These are phyloP conservation scores for Cherax quadricarinatus DNA, from an alignment of 1,140 invertebrate genomes.

Conservation along the genomic window DNA sequence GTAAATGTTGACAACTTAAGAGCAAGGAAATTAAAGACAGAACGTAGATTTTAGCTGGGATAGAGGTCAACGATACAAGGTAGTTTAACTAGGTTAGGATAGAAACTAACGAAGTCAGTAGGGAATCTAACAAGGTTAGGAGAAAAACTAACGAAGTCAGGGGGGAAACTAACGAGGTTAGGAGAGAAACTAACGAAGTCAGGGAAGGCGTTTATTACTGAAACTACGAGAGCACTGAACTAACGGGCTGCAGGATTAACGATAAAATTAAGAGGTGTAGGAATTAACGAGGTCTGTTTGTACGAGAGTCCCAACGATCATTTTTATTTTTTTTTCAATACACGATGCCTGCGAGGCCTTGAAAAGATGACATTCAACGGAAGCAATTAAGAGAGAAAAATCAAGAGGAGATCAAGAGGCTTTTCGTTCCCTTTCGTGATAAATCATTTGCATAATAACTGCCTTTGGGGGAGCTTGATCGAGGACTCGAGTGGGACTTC, in stretches of 20 bases:
- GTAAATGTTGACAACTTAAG: too few relatives aligned
- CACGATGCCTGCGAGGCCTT: constrained; percentile 15
- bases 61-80: too few relatives aligned
- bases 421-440: constrained; percentile 55
- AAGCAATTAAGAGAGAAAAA: constrained; percentile 67
- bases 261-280: background rate
- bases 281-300: background rate
- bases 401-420: constrained; percentile 63
- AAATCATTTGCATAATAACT: constrained; percentile 65
- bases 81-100: too few relatives aligned
- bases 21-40: too few relatives aligned
- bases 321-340: constrained; percentile 35
- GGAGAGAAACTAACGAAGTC: too few relatives aligned
- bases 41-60: too few relatives aligned
- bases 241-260: background rate
- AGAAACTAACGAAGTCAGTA: too few relatives aligned
- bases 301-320: too few relatives aligned
- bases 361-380: constrained; percentile 65
- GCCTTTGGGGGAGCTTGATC: constrained; percentile 19
- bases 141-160: too few relatives aligned
- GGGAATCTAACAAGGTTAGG: too few relatives aligned
- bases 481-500: constrained; percentile 7
- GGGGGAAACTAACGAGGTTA: too few relatives aligned
- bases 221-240: background rate
- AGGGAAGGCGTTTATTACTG: too few relatives aligned